Percentiles rank a stretch among this genome's conserved stretches.
Evolutionary conservation across 2,888 invertebrate species (phyloP).

Genomic region (Ceriagrion tenellum): DNA sequence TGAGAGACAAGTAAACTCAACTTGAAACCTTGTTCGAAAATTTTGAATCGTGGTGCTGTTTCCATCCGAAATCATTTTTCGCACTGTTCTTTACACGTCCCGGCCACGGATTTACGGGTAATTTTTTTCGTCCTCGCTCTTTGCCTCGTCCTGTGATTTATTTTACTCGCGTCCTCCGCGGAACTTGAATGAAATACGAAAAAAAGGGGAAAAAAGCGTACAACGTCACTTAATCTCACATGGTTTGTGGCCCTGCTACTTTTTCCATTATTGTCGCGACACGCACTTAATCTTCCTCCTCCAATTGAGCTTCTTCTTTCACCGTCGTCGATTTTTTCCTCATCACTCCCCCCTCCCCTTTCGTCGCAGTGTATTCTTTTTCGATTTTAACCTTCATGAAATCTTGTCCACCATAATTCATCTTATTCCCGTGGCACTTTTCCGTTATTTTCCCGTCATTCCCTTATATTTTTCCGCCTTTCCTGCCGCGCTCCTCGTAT

Average conservation of each 20-base stretch:
- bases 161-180: not conserved
- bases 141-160: not conserved
- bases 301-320: constrained; percentile 8
- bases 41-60: not conserved
- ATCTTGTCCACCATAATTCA: constrained; percentile 22
- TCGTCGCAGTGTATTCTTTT: constrained; percentile 25
- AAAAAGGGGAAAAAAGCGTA: not conserved
- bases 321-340: constrained; percentile 10
- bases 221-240: constrained; percentile 4
- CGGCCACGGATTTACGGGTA: not conserved
- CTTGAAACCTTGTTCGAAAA: not conserved
- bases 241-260: constrained; percentile 15
- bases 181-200: not conserved
- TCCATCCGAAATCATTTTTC: not conserved
- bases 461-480: not conserved
- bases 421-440: not conserved
- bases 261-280: constrained; percentile 28
- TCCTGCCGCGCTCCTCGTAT: not conserved
- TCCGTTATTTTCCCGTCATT: not conserved
- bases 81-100: not conserved
- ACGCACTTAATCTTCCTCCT: not conserved
- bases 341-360: not conserved
- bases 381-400: constrained; percentile 7
- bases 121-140: not conserved
- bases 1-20: not conserved